These are phyloP conservation scores for Pyrgilauda ruficollis DNA, from an alignment of 2,113 vertebrate genomes.

Conservation along the genomic window DNA sequence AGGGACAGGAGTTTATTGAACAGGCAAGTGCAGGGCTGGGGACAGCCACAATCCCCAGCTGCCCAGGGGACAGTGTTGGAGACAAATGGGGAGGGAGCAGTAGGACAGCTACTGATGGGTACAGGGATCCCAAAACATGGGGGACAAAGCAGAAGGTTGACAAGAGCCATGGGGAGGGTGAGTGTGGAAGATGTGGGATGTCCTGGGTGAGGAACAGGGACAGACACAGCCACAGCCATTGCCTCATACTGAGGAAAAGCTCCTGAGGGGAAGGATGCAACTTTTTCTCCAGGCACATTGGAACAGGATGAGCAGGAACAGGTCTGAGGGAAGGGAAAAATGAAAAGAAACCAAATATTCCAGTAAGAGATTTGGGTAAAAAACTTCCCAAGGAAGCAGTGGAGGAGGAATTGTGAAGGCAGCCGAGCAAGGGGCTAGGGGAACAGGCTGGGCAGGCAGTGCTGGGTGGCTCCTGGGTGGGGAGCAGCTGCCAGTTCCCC, in stretches of 20 bases:
- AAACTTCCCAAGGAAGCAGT: slow-evolving; percentile 33
- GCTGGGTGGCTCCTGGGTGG: background rate
- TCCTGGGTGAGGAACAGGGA: background rate
- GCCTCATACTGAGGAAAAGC: fast-evolving
- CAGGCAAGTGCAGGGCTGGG: background rate
- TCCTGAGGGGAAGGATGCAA: background rate
- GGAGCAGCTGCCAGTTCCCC: background rate
- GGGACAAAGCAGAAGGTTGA: background rate
- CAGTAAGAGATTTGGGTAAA: slow-evolving; percentile 47
- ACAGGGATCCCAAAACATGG: background rate
- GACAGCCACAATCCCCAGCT: fast-evolving
- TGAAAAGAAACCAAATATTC: background rate
- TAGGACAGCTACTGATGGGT: background rate
- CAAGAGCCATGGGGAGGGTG: fast-evolving
- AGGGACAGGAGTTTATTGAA: slow-evolving; percentile 8
- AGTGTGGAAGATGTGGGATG: background rate
- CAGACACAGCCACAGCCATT: background rate
- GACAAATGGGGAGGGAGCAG: background rate
- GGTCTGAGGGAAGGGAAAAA: background rate
- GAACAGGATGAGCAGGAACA: background rate
- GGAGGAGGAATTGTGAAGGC: background rate
- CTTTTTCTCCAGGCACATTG: background rate
- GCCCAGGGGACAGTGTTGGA: background rate
- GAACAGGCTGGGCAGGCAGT: slow-evolving; percentile 28
- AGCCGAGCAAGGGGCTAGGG: background rate